Evolutionary conservation across 2,888 invertebrate genomes (phyloP).

Genomic region (Troides helena): DNA sequence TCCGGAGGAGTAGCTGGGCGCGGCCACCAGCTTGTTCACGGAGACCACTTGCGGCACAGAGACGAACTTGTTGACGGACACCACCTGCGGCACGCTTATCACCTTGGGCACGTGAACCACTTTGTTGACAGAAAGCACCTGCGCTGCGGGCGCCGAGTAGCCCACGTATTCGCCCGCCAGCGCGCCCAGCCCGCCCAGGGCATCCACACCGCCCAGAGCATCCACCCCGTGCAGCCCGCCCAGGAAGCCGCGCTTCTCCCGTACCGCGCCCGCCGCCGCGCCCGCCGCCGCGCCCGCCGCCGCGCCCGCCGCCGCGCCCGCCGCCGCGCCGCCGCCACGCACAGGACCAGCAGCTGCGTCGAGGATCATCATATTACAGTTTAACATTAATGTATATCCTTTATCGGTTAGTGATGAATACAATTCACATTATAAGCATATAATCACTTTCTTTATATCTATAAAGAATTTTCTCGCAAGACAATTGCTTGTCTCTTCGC

Average conservation of each 20-base stretch:
- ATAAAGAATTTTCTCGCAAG: not conserved
- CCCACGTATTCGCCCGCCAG: constrained; percentile 1
- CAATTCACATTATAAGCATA: not conserved
- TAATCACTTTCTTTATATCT: not conserved
- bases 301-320: constrained; percentile 38
- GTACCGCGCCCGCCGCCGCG: constrained; percentile 41
- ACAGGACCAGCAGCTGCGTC: constrained; percentile 19
- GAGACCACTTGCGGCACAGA: constrained; percentile 50
- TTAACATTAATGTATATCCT: no score
- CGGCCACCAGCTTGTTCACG: constrained; percentile 49
- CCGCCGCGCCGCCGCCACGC: constrained; percentile 40
- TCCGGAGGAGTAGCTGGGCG: constrained; percentile 38
- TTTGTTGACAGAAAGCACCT: constrained; percentile 45
- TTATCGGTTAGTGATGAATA: no score
- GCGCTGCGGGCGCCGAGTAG: constrained; percentile 40
- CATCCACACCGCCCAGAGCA: not conserved
- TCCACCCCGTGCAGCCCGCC: constrained; percentile 34
- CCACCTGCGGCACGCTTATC: constrained; percentile 47
- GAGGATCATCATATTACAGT: no score
- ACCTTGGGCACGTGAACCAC: constrained; percentile 49
- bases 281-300: constrained; percentile 40
- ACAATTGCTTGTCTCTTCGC: not conserved
- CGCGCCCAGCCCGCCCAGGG: not conserved
- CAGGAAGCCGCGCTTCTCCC: constrained; percentile 50
- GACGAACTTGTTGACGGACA: constrained; percentile 50